Percentiles rank a stretch among this genome's conserved stretches.
phyloP scores from a whole-genome alignment of 2,888 invertebrate genomes.

The Lissocephala sabroskyi region DNA sequence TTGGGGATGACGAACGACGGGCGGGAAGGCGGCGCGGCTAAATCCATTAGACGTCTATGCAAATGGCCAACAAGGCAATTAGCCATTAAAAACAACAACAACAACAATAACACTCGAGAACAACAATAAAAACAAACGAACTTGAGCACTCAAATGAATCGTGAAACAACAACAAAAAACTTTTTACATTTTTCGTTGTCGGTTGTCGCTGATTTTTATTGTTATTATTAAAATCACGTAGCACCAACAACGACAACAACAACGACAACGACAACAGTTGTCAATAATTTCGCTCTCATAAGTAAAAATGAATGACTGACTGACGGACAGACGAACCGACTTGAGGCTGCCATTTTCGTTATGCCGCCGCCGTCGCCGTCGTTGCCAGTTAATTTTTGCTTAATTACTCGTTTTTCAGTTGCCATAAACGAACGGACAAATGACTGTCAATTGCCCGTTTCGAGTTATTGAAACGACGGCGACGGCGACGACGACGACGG shows the following conservation, averaged over 20 bases:
- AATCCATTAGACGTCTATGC: no score
- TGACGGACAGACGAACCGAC: constrained; percentile 21
- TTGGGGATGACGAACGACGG: no score
- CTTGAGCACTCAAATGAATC: constrained; percentile 21
- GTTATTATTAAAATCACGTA: constrained; percentile 55
- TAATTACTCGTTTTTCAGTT: constrained; percentile 48
- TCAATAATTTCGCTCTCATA: constrained; percentile 12
- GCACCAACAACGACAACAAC: constrained; percentile 19
- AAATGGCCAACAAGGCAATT: constrained; percentile 31
- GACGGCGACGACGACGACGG: no score
- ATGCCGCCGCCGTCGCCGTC: no score
- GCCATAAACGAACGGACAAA: constrained; percentile 24
- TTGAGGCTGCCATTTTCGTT: no score
- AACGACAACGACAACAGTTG: constrained; percentile 14
- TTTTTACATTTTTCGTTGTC: constrained; percentile 13
- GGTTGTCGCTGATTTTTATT: constrained; percentile 51
- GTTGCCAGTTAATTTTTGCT: constrained; percentile 43
- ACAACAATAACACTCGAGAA: constrained; percentile 16
- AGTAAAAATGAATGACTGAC: constrained; percentile 20
- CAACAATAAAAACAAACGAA: constrained; percentile 7
- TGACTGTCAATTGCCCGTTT: neutral
- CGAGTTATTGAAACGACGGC: no score
- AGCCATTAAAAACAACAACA: constrained; percentile 36
- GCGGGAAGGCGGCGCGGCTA: no score
- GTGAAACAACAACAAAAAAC: neutral